A percentile compares a stretch with the other conserved stretches of the same genome.
Conservation (phyloP, 2,888 invertebrate species). For the Odontocolon sp. region DNA sequence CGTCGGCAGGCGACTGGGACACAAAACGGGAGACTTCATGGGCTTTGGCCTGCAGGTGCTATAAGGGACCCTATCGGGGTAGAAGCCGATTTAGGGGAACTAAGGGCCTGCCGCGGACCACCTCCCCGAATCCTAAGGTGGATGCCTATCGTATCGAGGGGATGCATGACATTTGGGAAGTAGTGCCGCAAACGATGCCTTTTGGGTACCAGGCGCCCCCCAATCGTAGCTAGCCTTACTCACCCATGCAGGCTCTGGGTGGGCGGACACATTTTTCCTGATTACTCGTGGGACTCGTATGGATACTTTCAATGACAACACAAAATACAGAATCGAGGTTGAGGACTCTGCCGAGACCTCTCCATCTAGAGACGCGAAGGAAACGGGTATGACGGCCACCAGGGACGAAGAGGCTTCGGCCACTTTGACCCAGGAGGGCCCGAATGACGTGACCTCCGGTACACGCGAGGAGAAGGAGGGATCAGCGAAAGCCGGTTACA, state of each 20-base stretch:
- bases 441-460: not conserved
- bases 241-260: not conserved
- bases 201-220: not conserved
- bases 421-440: not conserved
- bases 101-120: slow-evolving; percentile 34
- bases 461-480: not conserved
- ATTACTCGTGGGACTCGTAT: not conserved
- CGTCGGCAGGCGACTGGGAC: not conserved
- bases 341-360: not conserved
- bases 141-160: slow-evolving; percentile 46
- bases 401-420: not conserved
- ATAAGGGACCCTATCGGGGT: not conserved
- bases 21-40: not conserved
- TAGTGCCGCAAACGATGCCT: slow-evolving; percentile 7
- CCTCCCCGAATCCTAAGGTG: slow-evolving; percentile 54
- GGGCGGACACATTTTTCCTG: not conserved
- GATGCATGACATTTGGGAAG: slow-evolving; percentile 42
- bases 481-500: slow-evolving; percentile 10
- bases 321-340: not conserved
- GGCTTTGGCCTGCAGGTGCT: not conserved
- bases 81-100: not conserved
- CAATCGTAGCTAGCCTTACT: not conserved
- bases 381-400: not conserved
- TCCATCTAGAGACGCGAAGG: not conserved
- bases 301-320: not conserved